Conservation (phyloP, 2,797 vertebrate genomes). For the Chromis chromis region DNA sequence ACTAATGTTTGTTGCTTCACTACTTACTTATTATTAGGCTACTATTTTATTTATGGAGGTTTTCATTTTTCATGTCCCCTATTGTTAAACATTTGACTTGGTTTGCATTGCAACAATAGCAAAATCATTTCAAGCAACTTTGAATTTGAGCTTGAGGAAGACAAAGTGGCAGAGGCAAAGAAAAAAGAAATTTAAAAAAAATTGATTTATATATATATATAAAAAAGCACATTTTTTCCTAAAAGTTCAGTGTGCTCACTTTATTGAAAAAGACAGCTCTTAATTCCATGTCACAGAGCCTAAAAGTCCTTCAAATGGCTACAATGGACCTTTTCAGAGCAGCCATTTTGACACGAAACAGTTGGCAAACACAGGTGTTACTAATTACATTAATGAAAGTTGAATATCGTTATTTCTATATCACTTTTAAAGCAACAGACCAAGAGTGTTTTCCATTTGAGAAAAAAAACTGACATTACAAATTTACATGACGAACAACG, state of each 20-base stretch:
- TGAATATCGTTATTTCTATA: too few species aligned
- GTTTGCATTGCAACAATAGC: not conserved
- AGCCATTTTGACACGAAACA: too few species aligned
- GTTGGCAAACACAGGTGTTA: too few species aligned
- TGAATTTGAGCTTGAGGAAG: not conserved
- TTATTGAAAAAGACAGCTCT: not conserved
- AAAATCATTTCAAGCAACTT: not conserved
- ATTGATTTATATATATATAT: too few species aligned
- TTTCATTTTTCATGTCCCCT: not conserved
- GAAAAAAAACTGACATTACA: too few species aligned
- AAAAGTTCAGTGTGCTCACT: too few species aligned
- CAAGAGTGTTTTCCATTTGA: too few species aligned
- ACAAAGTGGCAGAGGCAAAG: not conserved
- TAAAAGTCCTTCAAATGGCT: conserved; percentile 18
- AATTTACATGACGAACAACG: too few species aligned
- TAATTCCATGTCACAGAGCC: not conserved
- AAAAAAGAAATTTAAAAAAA: not conserved
- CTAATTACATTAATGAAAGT: too few species aligned
- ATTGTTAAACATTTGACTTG: not conserved
- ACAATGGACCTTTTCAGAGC: not conserved
- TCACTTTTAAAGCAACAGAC: too few species aligned
- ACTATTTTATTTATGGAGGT: not conserved
- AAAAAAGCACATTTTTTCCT: too few species aligned
- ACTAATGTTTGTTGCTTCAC: not conserved
- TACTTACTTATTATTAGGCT: not conserved